Evolutionary conservation across 2,797 vertebrate species (phyloP).

Genomic region (Trachurus trachurus): DNA sequence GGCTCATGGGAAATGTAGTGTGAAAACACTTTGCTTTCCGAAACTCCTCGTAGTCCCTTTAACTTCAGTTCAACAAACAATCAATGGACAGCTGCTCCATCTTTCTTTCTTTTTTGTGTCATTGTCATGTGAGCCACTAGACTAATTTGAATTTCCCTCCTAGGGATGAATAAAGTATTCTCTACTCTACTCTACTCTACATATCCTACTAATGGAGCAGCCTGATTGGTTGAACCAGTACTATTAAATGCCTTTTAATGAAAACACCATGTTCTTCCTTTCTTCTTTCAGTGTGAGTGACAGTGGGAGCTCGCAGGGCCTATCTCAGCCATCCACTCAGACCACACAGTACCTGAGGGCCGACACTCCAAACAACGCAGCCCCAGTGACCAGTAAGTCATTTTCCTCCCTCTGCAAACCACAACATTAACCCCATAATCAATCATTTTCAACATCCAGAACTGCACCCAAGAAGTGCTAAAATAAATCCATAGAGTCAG

Average conservation of each 20-base stretch:
- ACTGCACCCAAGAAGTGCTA: neutral
- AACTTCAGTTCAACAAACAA: too few species aligned
- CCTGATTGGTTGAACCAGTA: neutral
- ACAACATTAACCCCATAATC: neutral
- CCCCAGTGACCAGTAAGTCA: constrained; percentile 97
- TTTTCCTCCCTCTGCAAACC: constrained; percentile 44
- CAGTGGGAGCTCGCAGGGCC: constrained; percentile 97
- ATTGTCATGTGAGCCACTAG: too few species aligned
- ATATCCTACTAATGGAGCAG: neutral
- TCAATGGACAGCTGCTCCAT: too few species aligned
- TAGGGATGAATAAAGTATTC: too few species aligned
- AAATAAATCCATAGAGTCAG: constrained; percentile 3
- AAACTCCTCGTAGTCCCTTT: too few species aligned
- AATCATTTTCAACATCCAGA: neutral
- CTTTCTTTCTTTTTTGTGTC: too few species aligned
- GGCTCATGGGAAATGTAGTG: too few species aligned
- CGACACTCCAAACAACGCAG: constrained; percentile 98
- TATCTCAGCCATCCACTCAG: constrained; percentile 98
- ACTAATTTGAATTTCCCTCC: too few species aligned
- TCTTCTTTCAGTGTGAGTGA: constrained; percentile 91
- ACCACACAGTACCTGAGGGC: constrained; percentile 99
- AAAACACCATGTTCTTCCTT: neutral
- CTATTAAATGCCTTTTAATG: neutral
- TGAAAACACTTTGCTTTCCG: too few species aligned
- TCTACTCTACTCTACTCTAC: too few species aligned